Conservation (phyloP, 2,113 vertebrate genomes). For the Delphinapterus leucas region DNA sequence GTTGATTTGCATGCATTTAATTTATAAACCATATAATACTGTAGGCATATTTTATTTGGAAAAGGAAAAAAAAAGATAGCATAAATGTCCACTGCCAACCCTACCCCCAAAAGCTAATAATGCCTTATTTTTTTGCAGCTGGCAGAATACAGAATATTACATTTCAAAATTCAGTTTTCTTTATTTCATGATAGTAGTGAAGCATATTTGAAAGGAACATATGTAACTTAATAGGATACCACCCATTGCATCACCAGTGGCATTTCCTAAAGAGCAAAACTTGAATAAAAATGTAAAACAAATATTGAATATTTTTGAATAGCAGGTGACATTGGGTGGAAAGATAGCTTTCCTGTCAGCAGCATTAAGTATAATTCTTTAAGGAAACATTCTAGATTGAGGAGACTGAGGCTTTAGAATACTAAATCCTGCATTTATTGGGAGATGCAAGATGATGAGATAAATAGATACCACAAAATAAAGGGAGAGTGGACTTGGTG, state of each 20-base stretch:
- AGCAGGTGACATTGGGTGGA: slow-evolving; percentile 45
- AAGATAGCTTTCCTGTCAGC: slow-evolving; percentile 28
- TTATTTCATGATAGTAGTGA: slow-evolving; percentile 49
- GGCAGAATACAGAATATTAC: background rate
- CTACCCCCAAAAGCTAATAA: background rate
- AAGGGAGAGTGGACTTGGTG: background rate
- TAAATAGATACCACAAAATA: background rate
- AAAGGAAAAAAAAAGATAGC: background rate
- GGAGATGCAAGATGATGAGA: background rate
- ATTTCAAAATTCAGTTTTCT: slow-evolving; percentile 55
- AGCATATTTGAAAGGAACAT: slow-evolving; percentile 59
- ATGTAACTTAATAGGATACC: slow-evolving; percentile 59
- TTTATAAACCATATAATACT: background rate
- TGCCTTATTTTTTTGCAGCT: background rate
- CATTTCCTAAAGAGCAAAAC: slow-evolving; percentile 77
- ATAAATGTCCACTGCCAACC: background rate
- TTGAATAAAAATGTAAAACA: slow-evolving; percentile 72
- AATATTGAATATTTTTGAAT: slow-evolving; percentile 71
- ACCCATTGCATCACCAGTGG: slow-evolving; percentile 49
- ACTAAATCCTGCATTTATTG: slow-evolving; percentile 54
- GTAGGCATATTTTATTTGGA: background rate
- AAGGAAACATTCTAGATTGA: slow-evolving; percentile 53
- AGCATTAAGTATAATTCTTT: slow-evolving; percentile 46
- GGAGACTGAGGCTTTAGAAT: slow-evolving; percentile 20
- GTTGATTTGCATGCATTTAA: slow-evolving; percentile 4